Conservation (phyloP, 2,888 invertebrate species). For the Cecidostiba fungosa region DNA sequence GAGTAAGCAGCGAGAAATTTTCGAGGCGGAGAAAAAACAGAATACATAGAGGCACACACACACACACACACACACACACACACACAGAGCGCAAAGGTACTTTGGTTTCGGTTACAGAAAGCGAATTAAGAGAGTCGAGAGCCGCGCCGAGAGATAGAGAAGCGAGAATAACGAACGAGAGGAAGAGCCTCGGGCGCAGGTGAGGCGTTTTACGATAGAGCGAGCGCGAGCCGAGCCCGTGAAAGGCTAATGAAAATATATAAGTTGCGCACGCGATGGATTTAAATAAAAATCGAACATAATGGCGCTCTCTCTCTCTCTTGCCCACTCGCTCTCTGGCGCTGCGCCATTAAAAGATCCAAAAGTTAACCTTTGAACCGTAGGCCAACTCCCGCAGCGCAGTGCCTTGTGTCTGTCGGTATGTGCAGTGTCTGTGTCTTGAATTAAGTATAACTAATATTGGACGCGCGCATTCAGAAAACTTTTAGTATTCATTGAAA, state of each 20-base stretch:
- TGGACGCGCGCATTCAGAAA: slow-evolving; percentile 73
- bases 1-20: slow-evolving; percentile 44
- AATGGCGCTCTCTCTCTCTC: slow-evolving; percentile 63
- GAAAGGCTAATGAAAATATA: slow-evolving; percentile 79
- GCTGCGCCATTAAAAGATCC: slow-evolving; percentile 68
- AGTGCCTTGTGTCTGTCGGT: slow-evolving; percentile 44
- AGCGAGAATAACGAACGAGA: neutral
- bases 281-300: slow-evolving; percentile 73
- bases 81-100: too few relatives aligned
- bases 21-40: slow-evolving; percentile 49
- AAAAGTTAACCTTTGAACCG: slow-evolving; percentile 67
- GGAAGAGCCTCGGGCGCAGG: slow-evolving; percentile 41
- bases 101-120: slow-evolving; percentile 60
- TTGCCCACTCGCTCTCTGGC: slow-evolving; percentile 56
- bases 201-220: slow-evolving; percentile 50
- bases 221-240: slow-evolving; percentile 39
- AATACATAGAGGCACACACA: slow-evolving; percentile 43
- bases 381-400: slow-evolving; percentile 54
- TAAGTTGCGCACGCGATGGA: slow-evolving; percentile 76
- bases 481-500: slow-evolving; percentile 79
- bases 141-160: slow-evolving; percentile 7
- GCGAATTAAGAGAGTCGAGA: slow-evolving; percentile 55
- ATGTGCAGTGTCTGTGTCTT: slow-evolving; percentile 68
- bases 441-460: slow-evolving; percentile 80
- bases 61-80: neutral